Percentiles rank a stretch among this genome's conserved stretches.
phyloP scores from a whole-genome alignment of 2,888 invertebrate species.

The Megaustenia siamemsis region DNA sequence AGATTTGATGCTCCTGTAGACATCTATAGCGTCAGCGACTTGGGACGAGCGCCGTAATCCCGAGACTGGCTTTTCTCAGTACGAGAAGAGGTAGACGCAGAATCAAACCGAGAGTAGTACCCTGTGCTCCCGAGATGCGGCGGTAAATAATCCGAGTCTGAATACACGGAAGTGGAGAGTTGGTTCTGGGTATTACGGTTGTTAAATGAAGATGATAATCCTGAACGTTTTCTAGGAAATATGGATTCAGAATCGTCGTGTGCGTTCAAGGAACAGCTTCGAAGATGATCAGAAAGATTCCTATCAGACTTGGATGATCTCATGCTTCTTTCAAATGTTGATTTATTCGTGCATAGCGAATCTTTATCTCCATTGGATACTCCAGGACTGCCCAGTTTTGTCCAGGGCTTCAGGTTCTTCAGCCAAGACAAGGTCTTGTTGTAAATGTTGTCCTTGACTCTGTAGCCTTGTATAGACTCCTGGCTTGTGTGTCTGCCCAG shows the following conservation, averaged over 20 bases:
- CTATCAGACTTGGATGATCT: slow-evolving; percentile 45
- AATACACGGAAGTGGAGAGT: slow-evolving; percentile 23
- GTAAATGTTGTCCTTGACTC: slow-evolving; percentile 60
- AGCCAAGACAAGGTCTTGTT: slow-evolving; percentile 62
- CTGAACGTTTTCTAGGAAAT: neutral
- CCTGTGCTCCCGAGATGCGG: neutral
- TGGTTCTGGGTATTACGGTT: neutral
- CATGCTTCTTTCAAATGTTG: neutral
- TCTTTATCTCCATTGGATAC: slow-evolving; percentile 34
- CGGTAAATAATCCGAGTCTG: neutral
- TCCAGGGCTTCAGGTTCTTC: slow-evolving; percentile 57
- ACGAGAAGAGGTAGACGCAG: neutral
- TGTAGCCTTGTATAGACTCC: slow-evolving; percentile 42
- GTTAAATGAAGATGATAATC: neutral
- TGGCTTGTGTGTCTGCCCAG: slow-evolving; percentile 34
- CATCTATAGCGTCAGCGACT: neutral
- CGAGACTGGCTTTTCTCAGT: neutral
- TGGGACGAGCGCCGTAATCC: neutral
- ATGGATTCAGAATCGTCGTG: neutral
- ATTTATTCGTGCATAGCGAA: neutral
- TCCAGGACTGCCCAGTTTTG: slow-evolving; percentile 40
- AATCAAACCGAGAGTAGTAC: neutral
- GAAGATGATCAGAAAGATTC: slow-evolving; percentile 36
- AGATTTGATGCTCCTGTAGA: neutral
- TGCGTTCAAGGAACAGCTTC: neutral